Evolutionary conservation across 2,888 invertebrate genomes (phyloP), one percentile per base, ranked within the genome.

Genomic region (Nineta flava): DNA sequence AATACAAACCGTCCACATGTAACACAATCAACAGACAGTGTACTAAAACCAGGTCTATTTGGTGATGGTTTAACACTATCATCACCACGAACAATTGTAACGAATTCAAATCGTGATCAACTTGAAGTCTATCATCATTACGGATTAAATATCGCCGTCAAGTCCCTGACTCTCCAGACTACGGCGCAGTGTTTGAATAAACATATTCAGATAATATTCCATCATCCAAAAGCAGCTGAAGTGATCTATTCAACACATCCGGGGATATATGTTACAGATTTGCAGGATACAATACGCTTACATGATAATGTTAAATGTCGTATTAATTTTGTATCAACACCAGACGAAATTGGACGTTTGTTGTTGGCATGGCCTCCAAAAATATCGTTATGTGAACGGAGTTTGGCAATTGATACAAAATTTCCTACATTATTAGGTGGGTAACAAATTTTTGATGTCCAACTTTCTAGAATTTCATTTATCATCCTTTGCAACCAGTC

Each of bases 151-250:
- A 55, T 66, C 17, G 49, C 50, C 47, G 55, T 66, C 32, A 55
- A 55, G 10, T 53, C 55, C 10, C 58, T 66, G 34, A 59, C 58
- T 53, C 55, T 63, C 46, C 55, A 54, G 9, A 31, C 13, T 7
- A 31, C 26, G 4, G 26, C 26, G 1, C 4, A 26, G 26, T 26
- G 26, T 7, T 26, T 26, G 7, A 26, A 26, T 7, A 26, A 26
- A 26, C 26, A 26, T 26, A 26, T 26, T 7, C 26, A 26, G 26
- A 5, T 26, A 26, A 26, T 26, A 52, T 65, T 67, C 56, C 62
- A 65, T 56, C 64, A 67, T 56, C 63, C 65, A 21, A 63, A 62
- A 53, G 59, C 61, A 26, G 59, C 61, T 31, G 61, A 65, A 51
- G 54, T 62, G 4, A 55, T 59, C 46, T 59, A 62, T n/a, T 57